Conservation (phyloP, 2,797 vertebrate genomes). For the Pelodytes ibericus region DNA sequence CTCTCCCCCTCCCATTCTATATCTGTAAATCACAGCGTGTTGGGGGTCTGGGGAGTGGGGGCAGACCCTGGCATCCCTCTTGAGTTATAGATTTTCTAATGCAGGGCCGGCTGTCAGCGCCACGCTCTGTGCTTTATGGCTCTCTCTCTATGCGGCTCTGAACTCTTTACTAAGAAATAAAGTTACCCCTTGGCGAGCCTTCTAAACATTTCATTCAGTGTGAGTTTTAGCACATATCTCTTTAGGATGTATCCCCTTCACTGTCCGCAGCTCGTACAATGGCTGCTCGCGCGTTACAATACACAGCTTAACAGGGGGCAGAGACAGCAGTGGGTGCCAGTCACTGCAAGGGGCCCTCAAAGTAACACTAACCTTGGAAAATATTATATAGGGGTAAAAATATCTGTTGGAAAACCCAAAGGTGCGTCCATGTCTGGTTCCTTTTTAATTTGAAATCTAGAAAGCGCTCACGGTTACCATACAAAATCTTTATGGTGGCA, state of each 20-base stretch:
- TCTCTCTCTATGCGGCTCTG: constrained; percentile 94
- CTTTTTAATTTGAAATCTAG: too few species aligned
- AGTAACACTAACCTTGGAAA: neutral
- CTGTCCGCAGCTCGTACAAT: constrained; percentile 66
- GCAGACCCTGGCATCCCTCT: constrained; percentile 63
- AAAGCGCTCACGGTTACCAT: too few species aligned
- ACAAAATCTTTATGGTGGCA: too few species aligned
- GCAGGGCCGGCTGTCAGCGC: constrained; percentile 85
- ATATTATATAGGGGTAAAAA: neutral
- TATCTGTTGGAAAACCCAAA: neutral
- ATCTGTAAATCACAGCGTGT: constrained; percentile 48
- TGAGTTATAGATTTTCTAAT: constrained; percentile 89
- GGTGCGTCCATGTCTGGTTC: too few species aligned
- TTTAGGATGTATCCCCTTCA: constrained; percentile 85
- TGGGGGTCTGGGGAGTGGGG: constrained; percentile 54
- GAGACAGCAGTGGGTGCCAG: too few species aligned
- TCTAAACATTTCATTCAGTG: constrained; percentile 99
- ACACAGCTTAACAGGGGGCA: neutral
- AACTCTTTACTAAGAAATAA: constrained; percentile 99
- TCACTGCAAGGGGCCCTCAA: neutral
- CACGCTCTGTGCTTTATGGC: constrained; percentile 88
- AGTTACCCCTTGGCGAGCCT: constrained; percentile 94
- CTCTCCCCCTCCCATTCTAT: constrained; percentile 46
- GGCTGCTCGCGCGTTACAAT: constrained; percentile 55
- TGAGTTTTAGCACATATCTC: constrained; percentile 92